Conservation (phyloP, 2,797 vertebrate species). For the Muraenolepis orangiensis region DNA sequence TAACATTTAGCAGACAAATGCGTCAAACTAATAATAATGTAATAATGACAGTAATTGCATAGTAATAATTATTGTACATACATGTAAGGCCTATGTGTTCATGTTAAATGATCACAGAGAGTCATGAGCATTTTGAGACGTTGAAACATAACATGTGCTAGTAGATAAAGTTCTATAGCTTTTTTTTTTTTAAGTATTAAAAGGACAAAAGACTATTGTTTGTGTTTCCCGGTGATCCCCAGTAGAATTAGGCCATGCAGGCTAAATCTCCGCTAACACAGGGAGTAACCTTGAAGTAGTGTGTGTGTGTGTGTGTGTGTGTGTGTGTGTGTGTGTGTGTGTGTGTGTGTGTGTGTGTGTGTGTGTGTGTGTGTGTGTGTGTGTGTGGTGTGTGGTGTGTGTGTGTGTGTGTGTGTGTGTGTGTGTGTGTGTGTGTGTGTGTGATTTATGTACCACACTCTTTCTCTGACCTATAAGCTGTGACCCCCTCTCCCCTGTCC, state of each 20-base stretch:
- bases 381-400: not conserved
- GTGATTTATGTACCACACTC: not conserved
- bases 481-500: not conserved
- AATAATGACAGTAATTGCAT: not conserved
- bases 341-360: not conserved
- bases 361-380: not conserved
- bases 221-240: not conserved
- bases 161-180: not conserved
- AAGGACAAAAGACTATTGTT: not conserved
- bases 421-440: not conserved
- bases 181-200: no score
- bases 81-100: no score
- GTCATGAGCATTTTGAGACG: not conserved
- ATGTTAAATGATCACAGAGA: not conserved
- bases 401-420: not conserved
- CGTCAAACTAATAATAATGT: not conserved
- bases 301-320: not conserved
- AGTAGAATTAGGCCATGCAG: not conserved
- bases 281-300: not conserved
- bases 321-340: not conserved
- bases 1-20: not conserved
- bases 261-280: not conserved
- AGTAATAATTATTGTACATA: no score
- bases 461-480: no score
- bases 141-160: not conserved